These are phyloP conservation scores for Oligia latruncula DNA, from an alignment of 2,888 invertebrate genomes.

Conservation along the genomic window DNA sequence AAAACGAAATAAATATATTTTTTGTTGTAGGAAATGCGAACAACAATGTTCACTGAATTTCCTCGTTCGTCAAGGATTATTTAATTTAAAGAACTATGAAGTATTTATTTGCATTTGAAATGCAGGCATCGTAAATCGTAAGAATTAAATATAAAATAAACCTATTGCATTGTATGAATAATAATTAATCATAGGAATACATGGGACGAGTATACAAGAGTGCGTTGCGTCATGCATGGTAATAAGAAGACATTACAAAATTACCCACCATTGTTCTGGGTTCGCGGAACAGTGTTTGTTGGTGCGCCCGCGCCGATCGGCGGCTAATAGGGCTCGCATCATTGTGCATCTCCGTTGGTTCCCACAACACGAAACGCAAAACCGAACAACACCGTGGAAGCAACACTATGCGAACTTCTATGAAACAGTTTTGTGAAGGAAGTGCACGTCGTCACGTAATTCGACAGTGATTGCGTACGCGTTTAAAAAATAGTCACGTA, in stretches of 20 bases:
- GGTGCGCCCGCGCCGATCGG: conserved; percentile 78
- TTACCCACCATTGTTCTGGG: conserved; percentile 88
- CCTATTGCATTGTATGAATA: conserved; percentile 78
- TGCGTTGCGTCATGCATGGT: conserved; percentile 86
- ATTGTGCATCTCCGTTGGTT: conserved; percentile 82
- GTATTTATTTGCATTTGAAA: conserved; percentile 54
- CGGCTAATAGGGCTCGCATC: conserved; percentile 82
- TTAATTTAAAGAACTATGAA: conserved; percentile 35
- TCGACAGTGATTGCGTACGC: conserved; percentile 64
- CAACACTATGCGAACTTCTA: conserved; percentile 70
- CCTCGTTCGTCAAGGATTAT: conserved; percentile 58
- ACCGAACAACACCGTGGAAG: conserved; percentile 74
- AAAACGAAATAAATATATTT: conserved; percentile 39
- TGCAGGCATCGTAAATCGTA: conserved; percentile 67
- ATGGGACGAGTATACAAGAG: conserved; percentile 75
- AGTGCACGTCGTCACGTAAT: conserved; percentile 73
- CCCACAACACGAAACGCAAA: conserved; percentile 77
- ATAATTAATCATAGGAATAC: conserved; percentile 80
- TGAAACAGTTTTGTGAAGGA: conserved; percentile 69
- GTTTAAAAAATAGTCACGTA: conserved; percentile 63
- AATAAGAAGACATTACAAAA: conserved; percentile 89
- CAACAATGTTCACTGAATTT: conserved; percentile 42
- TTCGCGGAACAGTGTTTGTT: conserved; percentile 85
- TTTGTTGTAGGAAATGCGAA: conserved; percentile 38
- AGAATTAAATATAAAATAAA: conserved; percentile 77